Conservation (phyloP, 2,113 vertebrate genomes). For the Lucifuga dentata region DNA sequence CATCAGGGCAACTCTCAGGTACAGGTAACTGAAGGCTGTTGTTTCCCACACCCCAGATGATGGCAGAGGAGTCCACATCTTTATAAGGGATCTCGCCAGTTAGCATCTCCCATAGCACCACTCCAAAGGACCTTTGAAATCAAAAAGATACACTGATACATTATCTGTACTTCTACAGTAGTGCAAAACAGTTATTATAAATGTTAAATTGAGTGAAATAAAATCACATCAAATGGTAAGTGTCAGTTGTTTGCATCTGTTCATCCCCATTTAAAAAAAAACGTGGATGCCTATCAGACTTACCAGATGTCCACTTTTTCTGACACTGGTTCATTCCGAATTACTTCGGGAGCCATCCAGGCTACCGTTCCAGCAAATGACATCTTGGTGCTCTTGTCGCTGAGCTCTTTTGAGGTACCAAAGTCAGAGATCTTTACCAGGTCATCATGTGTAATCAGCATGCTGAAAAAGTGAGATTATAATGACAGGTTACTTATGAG, state of each 20-base stretch:
- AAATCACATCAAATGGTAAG: not conserved
- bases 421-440: slow-evolving; percentile 99
- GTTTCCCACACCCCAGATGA: slow-evolving; percentile 98
- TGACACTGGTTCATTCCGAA: slow-evolving; percentile 96
- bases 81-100: slow-evolving; percentile 97
- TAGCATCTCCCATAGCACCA: slow-evolving; percentile 97
- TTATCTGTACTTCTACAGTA: not conserved
- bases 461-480: slow-evolving; percentile 79
- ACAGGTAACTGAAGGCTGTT: slow-evolving; percentile 97
- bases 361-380: slow-evolving; percentile 97
- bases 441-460: slow-evolving; percentile 98
- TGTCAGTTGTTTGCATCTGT: not conserved
- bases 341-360: slow-evolving; percentile 99
- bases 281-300: slow-evolving; percentile 50
- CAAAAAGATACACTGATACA: not conserved
- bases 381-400: slow-evolving; percentile 99
- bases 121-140: slow-evolving; percentile 78
- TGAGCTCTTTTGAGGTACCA: slow-evolving; percentile 96
- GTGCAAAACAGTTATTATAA: not conserved
- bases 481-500: not conserved
- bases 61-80: slow-evolving; percentile 97
- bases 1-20: slow-evolving; percentile 95
- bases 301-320: slow-evolving; percentile 99
- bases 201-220: not conserved
- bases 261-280: not conserved